Base-by-base conservation (phyloP, 1,140 invertebrate genomes). In the Drosophila bipectinata region DNA sequence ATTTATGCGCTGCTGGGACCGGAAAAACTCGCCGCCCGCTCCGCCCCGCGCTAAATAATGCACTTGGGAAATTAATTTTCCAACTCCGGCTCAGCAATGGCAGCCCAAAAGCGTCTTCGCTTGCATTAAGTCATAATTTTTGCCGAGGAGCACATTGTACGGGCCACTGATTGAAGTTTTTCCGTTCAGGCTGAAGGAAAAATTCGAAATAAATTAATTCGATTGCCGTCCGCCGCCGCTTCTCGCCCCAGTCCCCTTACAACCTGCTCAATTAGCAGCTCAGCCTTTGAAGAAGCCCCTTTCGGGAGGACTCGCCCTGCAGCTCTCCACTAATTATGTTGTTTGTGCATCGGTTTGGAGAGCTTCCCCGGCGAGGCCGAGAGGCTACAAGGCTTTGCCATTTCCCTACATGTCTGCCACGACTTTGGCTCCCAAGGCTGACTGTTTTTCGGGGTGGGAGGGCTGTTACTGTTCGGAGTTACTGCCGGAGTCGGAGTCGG, bases 21-120 rank as follows among this genome's bases (percentile, higher is more conserved):
- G 28, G 56, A 41, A 32, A 41, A 53, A 28, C 26, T 67, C 39
- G 48, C 56, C 15, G 10, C 54, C 51, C 41, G 15, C 63, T 24
- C 49, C 52, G 12, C 51, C 55, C 34, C 52, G 26, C 51, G 44
- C 59, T 47, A 71, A 69, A 85, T 77, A 84, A 85, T 84, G 77
- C 82, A 87, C 82, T 72, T 68, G 82, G 82, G 82, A 85, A 85
- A 85, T 85, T 81, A 85, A 72, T 78, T 67, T 77, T 75, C 39
- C 63, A 72, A 34, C 53, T 58, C 45, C 32, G 64, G 45, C 49
- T 53, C 21, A 53, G 48, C 71, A 72, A 37, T 45, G 32, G 18
- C 18, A 21, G 44, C 7, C 10, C 28, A 7, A 30, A 58, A 39
- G 21, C 10, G 34, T 59, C 47, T 57, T 55, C 14, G 48, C 28